These are phyloP conservation scores for Callithrix jacchus DNA, from an alignment of 2,113 vertebrate genomes.

Conservation along the genomic window DNA sequence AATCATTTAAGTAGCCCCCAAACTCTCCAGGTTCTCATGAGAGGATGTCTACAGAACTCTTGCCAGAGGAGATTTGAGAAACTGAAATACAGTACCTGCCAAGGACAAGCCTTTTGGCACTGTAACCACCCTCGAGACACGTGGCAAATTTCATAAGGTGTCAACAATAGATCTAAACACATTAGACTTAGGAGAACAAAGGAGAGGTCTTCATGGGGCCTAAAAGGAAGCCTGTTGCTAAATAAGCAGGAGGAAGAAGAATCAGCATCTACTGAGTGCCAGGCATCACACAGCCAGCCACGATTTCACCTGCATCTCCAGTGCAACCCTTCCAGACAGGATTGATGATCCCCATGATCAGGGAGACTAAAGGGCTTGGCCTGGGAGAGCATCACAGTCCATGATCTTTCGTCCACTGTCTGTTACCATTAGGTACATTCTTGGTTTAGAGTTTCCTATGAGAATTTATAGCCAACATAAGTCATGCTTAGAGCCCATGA, in stretches of 20 bases:
- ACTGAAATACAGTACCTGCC: not conserved
- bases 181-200: not conserved
- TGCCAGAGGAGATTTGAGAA: slow-evolving; percentile 80
- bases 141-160: slow-evolving; percentile 28
- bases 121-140: slow-evolving; percentile 44
- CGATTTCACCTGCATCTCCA: not conserved
- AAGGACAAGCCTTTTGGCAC: slow-evolving; percentile 27
- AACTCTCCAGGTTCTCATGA: slow-evolving; percentile 89
- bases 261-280: not conserved
- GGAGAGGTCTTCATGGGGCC: not conserved
- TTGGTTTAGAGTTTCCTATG: not conserved
- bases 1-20: slow-evolving; percentile 75
- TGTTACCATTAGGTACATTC: not conserved
- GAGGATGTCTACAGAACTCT: slow-evolving; percentile 80
- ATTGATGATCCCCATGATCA: not conserved
- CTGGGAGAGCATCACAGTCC: not conserved
- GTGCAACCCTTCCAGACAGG: not conserved
- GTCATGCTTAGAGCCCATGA: not conserved
- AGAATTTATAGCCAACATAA: not conserved
- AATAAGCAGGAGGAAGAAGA: not conserved
- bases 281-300: fast-evolving
- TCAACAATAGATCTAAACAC: not conserved
- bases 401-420: not conserved
- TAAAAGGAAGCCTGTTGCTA: not conserved
- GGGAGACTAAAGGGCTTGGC: not conserved